phyloP scores from a whole-genome alignment of 2,113 vertebrate species.

The Python bivittatus region DNA sequence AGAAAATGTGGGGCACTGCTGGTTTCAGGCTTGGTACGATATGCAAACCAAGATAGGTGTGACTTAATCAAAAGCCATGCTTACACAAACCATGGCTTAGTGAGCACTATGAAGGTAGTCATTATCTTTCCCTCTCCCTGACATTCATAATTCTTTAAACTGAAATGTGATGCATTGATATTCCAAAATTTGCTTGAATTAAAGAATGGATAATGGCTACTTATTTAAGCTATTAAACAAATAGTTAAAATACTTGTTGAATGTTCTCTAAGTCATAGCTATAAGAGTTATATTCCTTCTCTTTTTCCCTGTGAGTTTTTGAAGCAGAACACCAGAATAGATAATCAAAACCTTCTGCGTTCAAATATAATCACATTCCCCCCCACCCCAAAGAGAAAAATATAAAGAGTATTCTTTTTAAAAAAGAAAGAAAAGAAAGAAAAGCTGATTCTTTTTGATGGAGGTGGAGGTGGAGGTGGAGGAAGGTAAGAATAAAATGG shows the following conservation, averaged over 20 bases:
- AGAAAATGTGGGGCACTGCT: not conserved
- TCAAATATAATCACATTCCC: not conserved
- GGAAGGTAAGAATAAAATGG: not conserved
- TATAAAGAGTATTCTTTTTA: not conserved
- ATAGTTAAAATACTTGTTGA: not conserved
- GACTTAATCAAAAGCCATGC: not conserved
- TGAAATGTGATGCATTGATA: not conserved
- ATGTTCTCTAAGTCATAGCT: not conserved
- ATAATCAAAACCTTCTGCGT: not conserved
- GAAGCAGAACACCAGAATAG: not conserved
- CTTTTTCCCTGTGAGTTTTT: not conserved
- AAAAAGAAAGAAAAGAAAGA: not conserved
- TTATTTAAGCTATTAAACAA: not conserved
- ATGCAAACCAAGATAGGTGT: not conserved
- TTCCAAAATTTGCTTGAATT: not conserved
- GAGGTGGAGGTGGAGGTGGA: not conserved
- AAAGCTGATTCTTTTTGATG: not conserved
- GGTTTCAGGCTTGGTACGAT: not conserved
- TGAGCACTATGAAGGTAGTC: not conserved
- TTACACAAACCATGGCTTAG: not conserved
- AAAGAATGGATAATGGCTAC: not conserved
- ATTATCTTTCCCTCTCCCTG: not conserved
- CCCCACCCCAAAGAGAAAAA: not conserved
- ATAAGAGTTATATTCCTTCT: not conserved
- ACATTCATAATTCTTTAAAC: not conserved